Evolutionary conservation across 2,797 vertebrate genomes (phyloP).

Genomic region (Morus bassanus): DNA sequence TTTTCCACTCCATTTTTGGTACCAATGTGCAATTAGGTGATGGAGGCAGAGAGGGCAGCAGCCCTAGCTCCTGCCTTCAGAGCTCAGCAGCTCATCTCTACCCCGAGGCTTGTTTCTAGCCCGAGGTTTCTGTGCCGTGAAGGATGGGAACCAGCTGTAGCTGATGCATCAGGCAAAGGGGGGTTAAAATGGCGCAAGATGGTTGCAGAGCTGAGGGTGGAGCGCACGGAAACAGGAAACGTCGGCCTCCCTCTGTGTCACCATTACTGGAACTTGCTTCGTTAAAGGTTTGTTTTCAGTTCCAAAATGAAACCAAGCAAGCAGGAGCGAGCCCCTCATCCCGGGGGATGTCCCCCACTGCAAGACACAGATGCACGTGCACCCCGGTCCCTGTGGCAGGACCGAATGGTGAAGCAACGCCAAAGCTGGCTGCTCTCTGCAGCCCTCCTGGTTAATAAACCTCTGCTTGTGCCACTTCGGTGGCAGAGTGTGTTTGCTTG

Average conservation of each 20-base stretch:
- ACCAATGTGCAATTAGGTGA: background rate
- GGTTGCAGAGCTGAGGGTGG: conserved; percentile 47
- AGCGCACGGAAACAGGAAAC: conserved; percentile 48
- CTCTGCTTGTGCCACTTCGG: rapidly evolving
- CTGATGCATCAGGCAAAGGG: background rate
- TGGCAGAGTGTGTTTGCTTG: background rate
- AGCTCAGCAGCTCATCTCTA: background rate
- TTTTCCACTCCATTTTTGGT: conserved; percentile 63
- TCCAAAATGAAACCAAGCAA: background rate
- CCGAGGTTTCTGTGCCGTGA: background rate
- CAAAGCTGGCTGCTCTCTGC: background rate
- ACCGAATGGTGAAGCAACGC: rapidly evolving
- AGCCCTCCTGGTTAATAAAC: background rate
- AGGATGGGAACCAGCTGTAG: conserved; percentile 17
- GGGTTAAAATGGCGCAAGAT: background rate
- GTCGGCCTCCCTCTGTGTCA: background rate
- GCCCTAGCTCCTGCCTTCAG: background rate
- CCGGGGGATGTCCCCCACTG: background rate
- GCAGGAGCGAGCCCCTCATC: background rate
- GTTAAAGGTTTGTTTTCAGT: background rate
- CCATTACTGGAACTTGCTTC: background rate
- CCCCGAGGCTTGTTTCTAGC: background rate
- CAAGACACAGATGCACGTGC: rapidly evolving
- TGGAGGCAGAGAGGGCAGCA: background rate
- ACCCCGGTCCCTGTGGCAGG: rapidly evolving